Evolutionary conservation across 2,113 vertebrate genomes (phyloP), one percentile per base, ranked within the genome.

Genomic region (Drymodes brunneopygia): DNA sequence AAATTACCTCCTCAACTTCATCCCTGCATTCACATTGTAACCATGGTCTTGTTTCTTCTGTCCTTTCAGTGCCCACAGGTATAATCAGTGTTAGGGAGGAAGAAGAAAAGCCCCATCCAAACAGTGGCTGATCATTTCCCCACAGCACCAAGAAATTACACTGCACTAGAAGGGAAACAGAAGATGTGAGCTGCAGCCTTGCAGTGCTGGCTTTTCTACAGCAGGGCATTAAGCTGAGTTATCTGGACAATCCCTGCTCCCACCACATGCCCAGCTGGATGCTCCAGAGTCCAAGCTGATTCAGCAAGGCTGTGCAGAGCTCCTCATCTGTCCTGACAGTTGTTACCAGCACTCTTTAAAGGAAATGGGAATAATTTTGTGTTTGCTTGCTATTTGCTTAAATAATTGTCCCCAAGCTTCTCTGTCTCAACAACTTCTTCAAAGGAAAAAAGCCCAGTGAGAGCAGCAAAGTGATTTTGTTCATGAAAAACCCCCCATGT

Each of bases 401-500:
- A 61, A 38, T 27, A 83, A 22, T 22, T 23, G 31, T 35, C 19
- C 38, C 11, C 13, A 22, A 24, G 12, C 38, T 82, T 77, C 50
- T 70, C 64, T 66, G 54, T 31, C 44, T 60, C 60, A 61, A 56
- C 15, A 54, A 31, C 24, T 38, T 56, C 19, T 24, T 75, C 38
- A 57, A 78, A 53, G 9, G 12, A 27, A 22, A 51, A 44, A 45
- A 58, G 1, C 33, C 79, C 38, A 74, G 54, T 0, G 3, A 54
- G 23, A 69, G 29, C 5, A 67, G 33, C 23, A n/a, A 74, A 54
- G 13, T 16, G 51, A n/a, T 11, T 87, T 27, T 60, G 15, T 23
- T 73, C 8, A 23, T 38, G 5, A 61, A 45, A 81, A 25, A 1
- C 0, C 0, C 33, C 19, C 14, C 29, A 20, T 0, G 3, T 53